A percentile compares a stretch with the other conserved stretches of the same genome.
Conservation (phyloP, 2,888 invertebrate genomes). For the Tenthredo scrophulariae region DNA sequence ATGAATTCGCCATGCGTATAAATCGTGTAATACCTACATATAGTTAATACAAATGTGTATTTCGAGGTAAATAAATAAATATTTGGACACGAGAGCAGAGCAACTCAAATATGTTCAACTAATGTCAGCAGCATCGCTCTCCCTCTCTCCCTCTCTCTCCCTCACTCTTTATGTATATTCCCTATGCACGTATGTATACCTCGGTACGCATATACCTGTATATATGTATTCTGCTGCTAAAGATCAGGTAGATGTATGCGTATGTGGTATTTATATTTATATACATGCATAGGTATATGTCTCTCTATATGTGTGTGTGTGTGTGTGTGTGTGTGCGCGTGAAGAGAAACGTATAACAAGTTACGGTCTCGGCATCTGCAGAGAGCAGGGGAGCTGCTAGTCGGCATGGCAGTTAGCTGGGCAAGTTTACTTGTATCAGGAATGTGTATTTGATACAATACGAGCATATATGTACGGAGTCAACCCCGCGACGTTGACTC, state of each 20-base stretch:
- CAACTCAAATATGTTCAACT: slow-evolving; percentile 74
- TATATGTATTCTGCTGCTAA: neutral
- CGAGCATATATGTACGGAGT: slow-evolving; percentile 71
- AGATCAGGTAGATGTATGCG: neutral
- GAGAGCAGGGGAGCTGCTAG: slow-evolving; percentile 1
- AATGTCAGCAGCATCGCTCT: slow-evolving; percentile 66
- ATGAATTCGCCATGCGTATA: slow-evolving; percentile 37
- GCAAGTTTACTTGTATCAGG: slow-evolving; percentile 17
- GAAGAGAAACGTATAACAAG: slow-evolving; percentile 23
- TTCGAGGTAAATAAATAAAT: slow-evolving; percentile 76
- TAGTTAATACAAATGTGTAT: slow-evolving; percentile 66
- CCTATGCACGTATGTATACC: slow-evolving; percentile 29
- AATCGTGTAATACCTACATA: slow-evolving; percentile 35
- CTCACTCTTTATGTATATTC: neutral
- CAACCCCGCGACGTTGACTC: slow-evolving; percentile 74
- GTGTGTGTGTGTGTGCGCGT: neutral
- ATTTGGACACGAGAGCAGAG: slow-evolving; percentile 74
- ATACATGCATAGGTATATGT: neutral
- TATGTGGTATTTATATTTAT: neutral
- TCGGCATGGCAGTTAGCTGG: slow-evolving; percentile 21
- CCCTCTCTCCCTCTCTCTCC: slow-evolving; percentile 57
- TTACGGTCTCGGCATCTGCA: neutral
- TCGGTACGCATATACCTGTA: slow-evolving; percentile 22
- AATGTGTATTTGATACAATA: slow-evolving; percentile 67
- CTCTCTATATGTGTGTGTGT: neutral